phyloP scores from a whole-genome alignment of 2,888 invertebrate genomes.

The Cheilosia impressa region DNA sequence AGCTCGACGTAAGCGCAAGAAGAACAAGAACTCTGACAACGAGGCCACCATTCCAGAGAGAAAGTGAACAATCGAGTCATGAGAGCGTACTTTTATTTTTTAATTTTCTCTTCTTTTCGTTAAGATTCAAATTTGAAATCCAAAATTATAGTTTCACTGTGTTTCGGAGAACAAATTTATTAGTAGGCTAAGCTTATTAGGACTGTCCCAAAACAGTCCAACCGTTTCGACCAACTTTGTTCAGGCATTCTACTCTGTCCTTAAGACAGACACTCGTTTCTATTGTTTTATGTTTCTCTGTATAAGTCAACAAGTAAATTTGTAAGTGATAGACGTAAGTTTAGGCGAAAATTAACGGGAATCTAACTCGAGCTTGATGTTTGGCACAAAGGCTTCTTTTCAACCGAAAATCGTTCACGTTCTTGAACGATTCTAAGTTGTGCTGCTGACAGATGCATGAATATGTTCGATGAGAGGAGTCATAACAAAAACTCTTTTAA shows the following conservation, averaged over 20 bases:
- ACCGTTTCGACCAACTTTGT: conserved; percentile 9
- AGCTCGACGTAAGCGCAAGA: conserved; percentile 79
- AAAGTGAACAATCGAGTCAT: conserved; percentile 55
- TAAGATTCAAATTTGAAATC: conserved; percentile 32
- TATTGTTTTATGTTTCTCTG: neutral
- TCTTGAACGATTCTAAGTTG: too few relatives aligned
- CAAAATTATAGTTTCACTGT: conserved; percentile 15
- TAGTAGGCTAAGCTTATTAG: conserved; percentile 31
- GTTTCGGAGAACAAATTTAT: conserved; percentile 9
- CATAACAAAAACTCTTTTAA: too few relatives aligned
- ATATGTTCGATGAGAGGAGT: too few relatives aligned
- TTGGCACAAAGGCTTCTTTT: neutral
- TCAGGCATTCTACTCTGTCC: conserved; percentile 30
- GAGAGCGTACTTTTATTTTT: conserved; percentile 25
- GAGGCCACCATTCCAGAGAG: conserved; percentile 76
- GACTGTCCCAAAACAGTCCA: conserved; percentile 4
- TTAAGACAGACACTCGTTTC: conserved; percentile 17
- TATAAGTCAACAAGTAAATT: conserved; percentile 45
- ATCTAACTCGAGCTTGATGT: conserved; percentile 14
- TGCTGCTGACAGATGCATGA: too few relatives aligned
- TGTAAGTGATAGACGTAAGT: conserved; percentile 50
- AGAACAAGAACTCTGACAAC: conserved; percentile 75
- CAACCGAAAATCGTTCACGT: neutral
- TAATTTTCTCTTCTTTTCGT: conserved; percentile 23
- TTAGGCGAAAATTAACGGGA: conserved; percentile 24